phyloP scores from a whole-genome alignment of 2,888 invertebrate species.

The Coleophora flavipennella region DNA sequence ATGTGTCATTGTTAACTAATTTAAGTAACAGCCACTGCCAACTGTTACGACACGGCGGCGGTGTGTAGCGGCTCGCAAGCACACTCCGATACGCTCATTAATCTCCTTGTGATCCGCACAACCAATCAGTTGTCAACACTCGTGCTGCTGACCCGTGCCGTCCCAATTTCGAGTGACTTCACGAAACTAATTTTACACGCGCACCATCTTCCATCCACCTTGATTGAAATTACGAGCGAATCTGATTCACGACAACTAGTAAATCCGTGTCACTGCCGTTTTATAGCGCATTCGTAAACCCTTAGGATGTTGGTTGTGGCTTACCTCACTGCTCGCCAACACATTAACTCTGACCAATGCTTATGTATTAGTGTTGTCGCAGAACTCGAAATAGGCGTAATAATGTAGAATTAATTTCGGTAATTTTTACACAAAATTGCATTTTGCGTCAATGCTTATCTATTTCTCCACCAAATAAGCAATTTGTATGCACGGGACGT shows the following conservation, averaged over 20 bases:
- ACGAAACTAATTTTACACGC: constrained; percentile 3
- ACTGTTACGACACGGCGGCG: constrained; percentile 54
- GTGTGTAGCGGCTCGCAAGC: constrained; percentile 31
- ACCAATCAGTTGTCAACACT: constrained; percentile 15
- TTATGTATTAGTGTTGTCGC: too few relatives aligned
- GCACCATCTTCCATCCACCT: constrained; percentile 18
- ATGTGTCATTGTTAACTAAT: constrained; percentile 74
- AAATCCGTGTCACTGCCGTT: constrained; percentile 34
- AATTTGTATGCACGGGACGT: constrained; percentile 57
- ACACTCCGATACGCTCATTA: constrained; percentile 36
- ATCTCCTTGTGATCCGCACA: constrained; percentile 19
- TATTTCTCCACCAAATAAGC: constrained; percentile 40
- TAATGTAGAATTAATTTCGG: too few relatives aligned
- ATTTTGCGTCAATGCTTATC: too few relatives aligned
- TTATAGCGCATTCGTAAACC: constrained; percentile 33
- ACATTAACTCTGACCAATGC: too few relatives aligned
- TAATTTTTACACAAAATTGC: too few relatives aligned
- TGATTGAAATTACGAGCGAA: constrained; percentile 30
- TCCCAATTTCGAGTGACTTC: constrained; percentile 1
- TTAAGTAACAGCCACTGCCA: constrained; percentile 68
- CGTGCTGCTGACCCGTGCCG: constrained; percentile 6
- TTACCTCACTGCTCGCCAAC: too few relatives aligned
- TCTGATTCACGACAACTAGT: constrained; percentile 46
- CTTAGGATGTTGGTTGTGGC: too few relatives aligned
- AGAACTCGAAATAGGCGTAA: too few relatives aligned